Evolutionary conservation across 2,888 invertebrate species (phyloP), one percentile per base, ranked within the genome.

Genomic region (Synergus japonicus): DNA sequence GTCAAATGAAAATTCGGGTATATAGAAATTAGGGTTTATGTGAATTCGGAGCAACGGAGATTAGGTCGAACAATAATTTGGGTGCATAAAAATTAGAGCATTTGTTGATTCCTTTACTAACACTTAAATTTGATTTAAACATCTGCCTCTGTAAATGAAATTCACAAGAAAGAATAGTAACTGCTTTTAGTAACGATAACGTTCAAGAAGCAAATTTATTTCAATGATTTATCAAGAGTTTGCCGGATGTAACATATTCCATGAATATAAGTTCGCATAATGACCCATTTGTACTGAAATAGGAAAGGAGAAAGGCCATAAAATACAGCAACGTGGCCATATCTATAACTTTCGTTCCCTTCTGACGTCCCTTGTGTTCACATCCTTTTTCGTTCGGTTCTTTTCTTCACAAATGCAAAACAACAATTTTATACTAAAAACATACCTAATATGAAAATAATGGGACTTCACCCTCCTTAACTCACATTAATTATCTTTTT

Each of bases 261-360:
- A 63, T 29, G 63, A 63, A 29, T 63, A 29, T 29, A 63, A 63
- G 22, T 63, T 22, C 29, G 5, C 22, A 63, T 63, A 29, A 63
- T 63, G 29, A 63, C 63, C 63, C 63, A 63, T 29, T 63, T 29
- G 63, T 29, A 63, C 29, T 63, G 22, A 29, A 29, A 63, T 63
- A 13, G 13, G 63, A 63, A 63, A 63, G 4, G 63, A 13, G 29
- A 63, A 63, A 63, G 63, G 22, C 4, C 63, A 63, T 63, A 63
- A 22, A 29, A 29, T 29, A 63, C 63, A 63, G 63, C 1, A 63
- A 12, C 12, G 13, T 18, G 12, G 63, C 63, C 63, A 63, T 29
- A 63, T 63, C 22, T 18, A 29, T 63, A 63, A 29, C 63, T 22
- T 63, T 7, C 1, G 8, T 63, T 63, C 1, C 29, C 63, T 63